Evolutionary conservation across 2,888 invertebrate genomes (phyloP).

Genomic region (Limulus polyphemus): DNA sequence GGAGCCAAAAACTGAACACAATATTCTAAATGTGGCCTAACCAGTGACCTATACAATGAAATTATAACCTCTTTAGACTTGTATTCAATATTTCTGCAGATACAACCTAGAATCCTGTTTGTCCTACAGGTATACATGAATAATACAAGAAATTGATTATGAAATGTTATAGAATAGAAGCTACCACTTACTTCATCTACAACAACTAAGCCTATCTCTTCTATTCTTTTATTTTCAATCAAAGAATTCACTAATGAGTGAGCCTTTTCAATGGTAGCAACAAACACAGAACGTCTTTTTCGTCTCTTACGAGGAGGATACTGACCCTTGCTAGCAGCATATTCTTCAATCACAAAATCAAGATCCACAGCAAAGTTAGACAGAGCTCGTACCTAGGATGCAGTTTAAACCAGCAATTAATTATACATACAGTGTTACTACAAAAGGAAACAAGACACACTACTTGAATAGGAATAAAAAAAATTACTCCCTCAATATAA

Average conservation of each 20-base stretch:
- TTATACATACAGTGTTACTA: not conserved
- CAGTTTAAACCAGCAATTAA: not conserved
- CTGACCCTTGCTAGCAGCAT: conserved; percentile 75
- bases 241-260: conserved; percentile 70
- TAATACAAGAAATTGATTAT: too few species aligned
- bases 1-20: too few species aligned
- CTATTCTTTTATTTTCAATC: conserved; percentile 57
- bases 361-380: conserved; percentile 60
- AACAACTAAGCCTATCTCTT: conserved; percentile 63
- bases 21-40: too few species aligned
- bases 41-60: too few species aligned
- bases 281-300: conserved; percentile 58
- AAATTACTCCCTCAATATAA: too few species aligned
- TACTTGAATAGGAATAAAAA: too few species aligned
- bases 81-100: too few species aligned
- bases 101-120: too few species aligned
- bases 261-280: conserved; percentile 93
- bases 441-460: too few species aligned
- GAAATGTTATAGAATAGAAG: not conserved
- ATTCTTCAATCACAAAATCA: conserved; percentile 85
- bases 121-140: too few species aligned
- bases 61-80: too few species aligned
- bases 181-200: conserved; percentile 56
- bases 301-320: conserved; percentile 69
- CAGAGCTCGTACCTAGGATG: not conserved